Evolutionary conservation across 2,888 invertebrate species (phyloP).

Genomic region (Cryptus armator): DNA sequence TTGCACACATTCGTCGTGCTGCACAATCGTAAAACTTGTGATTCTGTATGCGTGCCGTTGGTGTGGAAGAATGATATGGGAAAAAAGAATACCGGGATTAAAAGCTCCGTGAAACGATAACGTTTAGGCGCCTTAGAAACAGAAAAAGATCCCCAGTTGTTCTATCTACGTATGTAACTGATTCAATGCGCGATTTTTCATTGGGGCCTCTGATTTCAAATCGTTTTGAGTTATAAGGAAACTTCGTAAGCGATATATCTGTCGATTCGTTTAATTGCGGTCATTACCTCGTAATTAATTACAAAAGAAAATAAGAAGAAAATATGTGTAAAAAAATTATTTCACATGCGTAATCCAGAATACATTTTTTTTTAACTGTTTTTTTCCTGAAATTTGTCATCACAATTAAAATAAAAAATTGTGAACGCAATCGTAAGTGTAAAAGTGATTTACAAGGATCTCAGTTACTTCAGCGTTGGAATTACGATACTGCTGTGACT

Average conservation of each 20-base stretch:
- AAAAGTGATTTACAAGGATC: neutral
- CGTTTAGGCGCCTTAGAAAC: neutral
- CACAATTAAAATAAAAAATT: neutral
- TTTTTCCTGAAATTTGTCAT: neutral
- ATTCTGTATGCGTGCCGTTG: neutral
- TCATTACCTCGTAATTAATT: too few relatives aligned
- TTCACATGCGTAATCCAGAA: neutral
- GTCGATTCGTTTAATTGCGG: too few relatives aligned
- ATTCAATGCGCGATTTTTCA: neutral
- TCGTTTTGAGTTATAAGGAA: too few relatives aligned
- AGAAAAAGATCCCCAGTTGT: too few relatives aligned
- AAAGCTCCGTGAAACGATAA: neutral
- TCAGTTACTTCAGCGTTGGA: neutral
- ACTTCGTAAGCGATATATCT: too few relatives aligned
- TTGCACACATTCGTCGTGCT: slow-evolving; percentile 10
- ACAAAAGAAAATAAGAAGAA: neutral
- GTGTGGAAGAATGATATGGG: neutral
- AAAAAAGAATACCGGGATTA: neutral
- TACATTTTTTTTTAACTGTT: neutral
- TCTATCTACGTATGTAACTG: too few relatives aligned
- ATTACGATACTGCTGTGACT: neutral
- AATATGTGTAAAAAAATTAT: neutral
- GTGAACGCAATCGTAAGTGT: neutral
- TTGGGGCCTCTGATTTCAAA: too few relatives aligned
- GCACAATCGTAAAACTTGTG: neutral